phyloP scores from a whole-genome alignment of 2,888 invertebrate genomes.

The Cryptocephalus moraei region DNA sequence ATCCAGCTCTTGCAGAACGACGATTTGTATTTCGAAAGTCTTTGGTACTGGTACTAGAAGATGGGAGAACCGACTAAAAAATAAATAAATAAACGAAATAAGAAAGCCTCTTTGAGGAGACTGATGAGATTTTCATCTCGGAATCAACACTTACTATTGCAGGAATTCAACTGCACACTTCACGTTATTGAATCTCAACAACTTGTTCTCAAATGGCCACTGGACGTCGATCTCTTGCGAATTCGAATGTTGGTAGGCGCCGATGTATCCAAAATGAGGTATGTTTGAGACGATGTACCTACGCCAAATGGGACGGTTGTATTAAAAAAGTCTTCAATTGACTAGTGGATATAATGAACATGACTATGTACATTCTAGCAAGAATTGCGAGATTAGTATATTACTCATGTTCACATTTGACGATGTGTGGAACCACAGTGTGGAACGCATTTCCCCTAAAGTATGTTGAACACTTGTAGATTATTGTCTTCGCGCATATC shows the following conservation, averaged over 20 bases:
- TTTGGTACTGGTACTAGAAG: constrained; percentile 25
- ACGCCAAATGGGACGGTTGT: neutral
- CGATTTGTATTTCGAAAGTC: constrained; percentile 24
- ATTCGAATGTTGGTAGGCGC: constrained; percentile 17
- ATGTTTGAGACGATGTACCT: constrained; percentile 27
- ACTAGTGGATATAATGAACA: no score
- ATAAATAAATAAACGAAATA: neutral
- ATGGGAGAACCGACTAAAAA: constrained; percentile 22
- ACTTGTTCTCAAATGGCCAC: constrained; percentile 25
- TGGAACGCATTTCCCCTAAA: no score
- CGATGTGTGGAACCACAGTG: no score
- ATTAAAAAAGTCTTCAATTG: neutral
- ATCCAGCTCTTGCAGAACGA: constrained; percentile 20
- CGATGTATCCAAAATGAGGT: constrained; percentile 27
- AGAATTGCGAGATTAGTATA: no score
- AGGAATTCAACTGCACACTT: constrained; percentile 16
- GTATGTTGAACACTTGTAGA: no score
- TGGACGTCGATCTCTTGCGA: constrained; percentile 21
- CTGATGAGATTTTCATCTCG: neutral
- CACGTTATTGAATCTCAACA: constrained; percentile 20
- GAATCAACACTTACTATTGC: constrained; percentile 17
- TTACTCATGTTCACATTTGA: no score
- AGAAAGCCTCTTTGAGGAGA: neutral
- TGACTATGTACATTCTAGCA: no score
- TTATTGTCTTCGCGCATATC: no score